Conservation (phyloP, 2,113 vertebrate genomes). For the Aptenodytes forsteri region DNA sequence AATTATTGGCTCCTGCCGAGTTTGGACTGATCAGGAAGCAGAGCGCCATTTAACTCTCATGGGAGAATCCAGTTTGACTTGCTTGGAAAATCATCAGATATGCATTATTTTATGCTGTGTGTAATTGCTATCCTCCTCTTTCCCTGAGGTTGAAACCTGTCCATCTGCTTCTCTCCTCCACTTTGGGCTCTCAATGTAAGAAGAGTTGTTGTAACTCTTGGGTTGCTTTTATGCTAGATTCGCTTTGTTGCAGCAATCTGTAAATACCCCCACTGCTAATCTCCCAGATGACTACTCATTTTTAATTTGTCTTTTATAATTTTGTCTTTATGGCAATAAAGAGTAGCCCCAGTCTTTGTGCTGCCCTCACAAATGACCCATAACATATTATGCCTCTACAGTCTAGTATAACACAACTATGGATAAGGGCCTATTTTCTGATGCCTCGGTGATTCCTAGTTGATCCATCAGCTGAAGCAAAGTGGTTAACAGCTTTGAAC, state of each 20-base stretch:
- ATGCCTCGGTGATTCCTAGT: conserved; percentile 15
- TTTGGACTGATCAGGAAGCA: not conserved
- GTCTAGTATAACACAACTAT: not conserved
- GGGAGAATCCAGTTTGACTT: not conserved
- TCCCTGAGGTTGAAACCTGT: not conserved
- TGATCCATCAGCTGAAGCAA: conserved; percentile 19
- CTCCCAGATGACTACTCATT: not conserved
- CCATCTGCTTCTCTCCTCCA: not conserved
- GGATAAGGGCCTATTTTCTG: not conserved
- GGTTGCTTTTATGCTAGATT: not conserved
- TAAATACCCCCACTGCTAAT: not conserved
- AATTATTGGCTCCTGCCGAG: not conserved
- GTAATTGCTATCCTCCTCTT: not conserved
- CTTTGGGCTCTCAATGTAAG: not conserved
- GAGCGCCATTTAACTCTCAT: not conserved
- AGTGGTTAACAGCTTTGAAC: conserved; percentile 52
- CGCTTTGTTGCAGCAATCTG: not conserved
- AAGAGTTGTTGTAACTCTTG: not conserved
- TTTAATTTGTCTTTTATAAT: conserved; percentile 12
- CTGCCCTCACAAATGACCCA: conserved; percentile 4
- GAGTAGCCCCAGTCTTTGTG: not conserved
- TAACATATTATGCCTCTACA: not conserved
- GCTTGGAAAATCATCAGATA: not conserved
- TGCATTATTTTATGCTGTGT: not conserved
- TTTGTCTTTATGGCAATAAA: conserved; percentile 18